Evolutionary conservation across 2,888 invertebrate species (phyloP).

Genomic region (Meloe dianella): DNA sequence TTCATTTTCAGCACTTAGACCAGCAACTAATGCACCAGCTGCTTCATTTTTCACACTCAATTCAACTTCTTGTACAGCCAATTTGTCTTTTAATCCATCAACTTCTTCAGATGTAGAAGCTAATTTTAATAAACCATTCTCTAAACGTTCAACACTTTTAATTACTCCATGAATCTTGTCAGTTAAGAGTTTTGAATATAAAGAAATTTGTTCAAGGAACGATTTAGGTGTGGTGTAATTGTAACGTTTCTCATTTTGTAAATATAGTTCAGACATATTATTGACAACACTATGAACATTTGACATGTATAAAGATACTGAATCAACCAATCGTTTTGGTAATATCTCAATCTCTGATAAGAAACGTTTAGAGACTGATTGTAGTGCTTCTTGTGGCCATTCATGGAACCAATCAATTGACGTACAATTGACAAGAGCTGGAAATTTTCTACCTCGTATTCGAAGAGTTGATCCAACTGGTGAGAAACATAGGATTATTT

Average conservation of each 20-base stretch:
- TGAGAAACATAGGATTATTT: slow-evolving; percentile 89
- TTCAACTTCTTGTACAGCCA: slow-evolving; percentile 70
- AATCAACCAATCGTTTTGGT: slow-evolving; percentile 66
- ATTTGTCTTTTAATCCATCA: slow-evolving; percentile 78
- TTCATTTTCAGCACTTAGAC: slow-evolving; percentile 87
- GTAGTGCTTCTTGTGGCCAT: slow-evolving; percentile 91
- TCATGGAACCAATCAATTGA: slow-evolving; percentile 97
- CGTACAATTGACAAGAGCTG: slow-evolving; percentile 91
- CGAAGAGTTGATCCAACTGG: slow-evolving; percentile 91
- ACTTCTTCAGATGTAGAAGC: slow-evolving; percentile 85
- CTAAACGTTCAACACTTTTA: slow-evolving; percentile 78
- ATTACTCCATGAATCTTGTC: slow-evolving; percentile 73
- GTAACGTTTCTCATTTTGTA: slow-evolving; percentile 85
- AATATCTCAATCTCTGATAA: slow-evolving; percentile 77
- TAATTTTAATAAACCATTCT: slow-evolving; percentile 87
- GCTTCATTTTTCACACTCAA: slow-evolving; percentile 87
- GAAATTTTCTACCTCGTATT: slow-evolving; percentile 88
- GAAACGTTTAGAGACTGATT: slow-evolving; percentile 86
- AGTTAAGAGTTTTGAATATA: slow-evolving; percentile 75
- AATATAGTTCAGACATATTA: slow-evolving; percentile 79
- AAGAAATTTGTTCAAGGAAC: slow-evolving; percentile 88
- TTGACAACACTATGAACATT: slow-evolving; percentile 89
- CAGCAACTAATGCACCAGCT: slow-evolving; percentile 85
- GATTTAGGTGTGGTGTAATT: slow-evolving; percentile 98
- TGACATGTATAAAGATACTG: slow-evolving; percentile 88